These are phyloP conservation scores for Deilephila elpenor DNA, from an alignment of 2,888 invertebrate genomes.

Conservation along the genomic window DNA sequence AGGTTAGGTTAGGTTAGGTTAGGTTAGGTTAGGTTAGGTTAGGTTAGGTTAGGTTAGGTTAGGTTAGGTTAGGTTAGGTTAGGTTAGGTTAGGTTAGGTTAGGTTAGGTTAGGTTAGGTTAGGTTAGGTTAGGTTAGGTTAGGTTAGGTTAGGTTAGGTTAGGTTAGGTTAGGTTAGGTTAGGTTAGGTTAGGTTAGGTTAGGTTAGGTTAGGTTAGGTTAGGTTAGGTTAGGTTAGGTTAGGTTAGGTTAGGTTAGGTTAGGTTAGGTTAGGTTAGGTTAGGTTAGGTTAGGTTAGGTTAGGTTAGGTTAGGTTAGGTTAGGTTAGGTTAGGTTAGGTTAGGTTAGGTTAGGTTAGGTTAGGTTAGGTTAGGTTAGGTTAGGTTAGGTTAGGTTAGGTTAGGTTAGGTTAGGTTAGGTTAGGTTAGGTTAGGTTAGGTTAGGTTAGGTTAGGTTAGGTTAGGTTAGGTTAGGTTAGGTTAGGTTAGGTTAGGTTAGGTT, in stretches of 20 bases:
- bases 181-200: slow-evolving; percentile 40
- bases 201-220: slow-evolving; percentile 38
- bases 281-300: slow-evolving; percentile 40
- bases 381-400: slow-evolving; percentile 35
- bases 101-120: slow-evolving; percentile 44
- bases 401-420: slow-evolving; percentile 38
- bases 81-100: slow-evolving; percentile 44
- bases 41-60: slow-evolving; percentile 26
- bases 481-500: too few species aligned
- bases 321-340: too few species aligned
- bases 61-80: slow-evolving; percentile 42
- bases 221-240: slow-evolving; percentile 35
- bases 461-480: too few species aligned
- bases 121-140: slow-evolving; percentile 43
- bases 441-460: slow-evolving; percentile 31
- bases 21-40: slow-evolving; percentile 36
- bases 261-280: slow-evolving; percentile 36
- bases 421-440: slow-evolving; percentile 35
- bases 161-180: slow-evolving; percentile 40
- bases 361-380: slow-evolving; percentile 33
- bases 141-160: slow-evolving; percentile 25
- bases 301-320: slow-evolving; percentile 38
- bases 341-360: slow-evolving; percentile 38
- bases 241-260: slow-evolving; percentile 38
- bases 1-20: slow-evolving; percentile 36